phyloP scores from a whole-genome alignment of 2,888 invertebrate species.

The Perizoma affinitatum region DNA sequence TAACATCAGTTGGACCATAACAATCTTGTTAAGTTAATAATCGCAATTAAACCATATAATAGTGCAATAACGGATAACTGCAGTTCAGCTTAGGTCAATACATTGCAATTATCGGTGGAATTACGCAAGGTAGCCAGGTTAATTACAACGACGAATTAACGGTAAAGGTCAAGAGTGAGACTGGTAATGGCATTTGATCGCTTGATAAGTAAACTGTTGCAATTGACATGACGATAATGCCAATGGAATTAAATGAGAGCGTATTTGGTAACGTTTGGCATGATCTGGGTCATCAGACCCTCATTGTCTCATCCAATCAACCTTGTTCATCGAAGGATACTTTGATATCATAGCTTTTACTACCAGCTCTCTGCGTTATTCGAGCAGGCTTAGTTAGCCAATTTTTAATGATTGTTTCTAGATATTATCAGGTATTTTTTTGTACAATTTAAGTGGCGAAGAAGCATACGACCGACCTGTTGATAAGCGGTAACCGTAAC shows the following conservation, averaged over 20 bases:
- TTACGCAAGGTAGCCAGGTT: slow-evolving; percentile 23
- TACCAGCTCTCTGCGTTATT: too few species aligned
- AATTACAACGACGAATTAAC: slow-evolving; percentile 23
- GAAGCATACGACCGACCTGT: too few species aligned
- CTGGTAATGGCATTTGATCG: slow-evolving; percentile 17
- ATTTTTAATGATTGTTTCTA: too few species aligned
- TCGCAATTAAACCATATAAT: slow-evolving; percentile 10
- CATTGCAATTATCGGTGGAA: slow-evolving; percentile 18
- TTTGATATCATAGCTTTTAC: too few species aligned
- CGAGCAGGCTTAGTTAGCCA: too few species aligned
- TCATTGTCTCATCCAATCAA: background rate
- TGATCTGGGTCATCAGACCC: slow-evolving; percentile 6
- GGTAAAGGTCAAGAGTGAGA: slow-evolving; percentile 25
- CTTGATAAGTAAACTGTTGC: slow-evolving; percentile 17
- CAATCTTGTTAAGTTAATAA: slow-evolving; percentile 7
- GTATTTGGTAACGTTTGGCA: slow-evolving; percentile 4
- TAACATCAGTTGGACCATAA: background rate
- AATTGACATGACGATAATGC: slow-evolving; percentile 6
- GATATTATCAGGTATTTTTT: too few species aligned
- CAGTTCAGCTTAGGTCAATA: slow-evolving; percentile 19
- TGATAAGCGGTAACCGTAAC: too few species aligned
- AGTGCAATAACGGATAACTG: slow-evolving; percentile 21
- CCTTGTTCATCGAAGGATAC: too few species aligned
- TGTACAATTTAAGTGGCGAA: too few species aligned
- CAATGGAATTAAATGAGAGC: too few species aligned